Base-by-base conservation (phyloP, 2,888 invertebrate species). In the Oscheius sp. region DNA sequence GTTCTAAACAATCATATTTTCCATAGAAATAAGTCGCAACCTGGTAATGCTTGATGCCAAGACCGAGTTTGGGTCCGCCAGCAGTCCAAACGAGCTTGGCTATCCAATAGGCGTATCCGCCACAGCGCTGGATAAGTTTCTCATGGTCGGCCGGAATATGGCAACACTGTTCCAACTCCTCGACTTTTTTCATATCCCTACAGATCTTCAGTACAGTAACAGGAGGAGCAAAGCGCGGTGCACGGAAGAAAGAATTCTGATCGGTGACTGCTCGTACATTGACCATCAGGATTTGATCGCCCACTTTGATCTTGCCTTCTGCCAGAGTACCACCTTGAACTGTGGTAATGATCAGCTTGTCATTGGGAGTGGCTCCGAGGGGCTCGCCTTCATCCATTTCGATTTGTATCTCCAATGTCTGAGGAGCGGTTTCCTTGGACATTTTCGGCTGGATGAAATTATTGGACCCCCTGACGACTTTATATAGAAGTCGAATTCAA, bases 341-440 rank as follows among this genome's bases (percentile, higher is more conserved):
- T 61, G 81, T 82, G 25, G 77, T 80, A 80, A 86, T 81, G 77
- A 84, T 75, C 56, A 85, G 76, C 73, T 86, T 85, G 69, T 86
- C 85, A 74, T 85, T 85, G 9, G 85, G 85, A 27, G 79, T 82
- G 0, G 86, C 86, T 7, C 85, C 85, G 7, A 86, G 81, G 1
- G 85, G 86, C 49, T 86, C 86, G 49, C 84, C 86, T 72, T 86
- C 86, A 63, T 85, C 86, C 82, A 86, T 84, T 16, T 75, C 78
- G 72, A 85, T 81, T 49, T 66, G 73, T 69, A 85, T 69, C 45
- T 74, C 74, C 66, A 84, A 58, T n/a, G 27, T 23, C 27, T 58
- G 27, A 3, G 49, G n/a, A n/a, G n/a, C n/a, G n/a, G n/a, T n/a
- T n/a, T n/a, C n/a, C n/a, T n/a, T n/a, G n/a, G n/a, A n/a, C n/a